These are phyloP conservation scores for Tolmerus cingulatus DNA, from an alignment of 2,888 invertebrate species.

Conservation along the genomic window DNA sequence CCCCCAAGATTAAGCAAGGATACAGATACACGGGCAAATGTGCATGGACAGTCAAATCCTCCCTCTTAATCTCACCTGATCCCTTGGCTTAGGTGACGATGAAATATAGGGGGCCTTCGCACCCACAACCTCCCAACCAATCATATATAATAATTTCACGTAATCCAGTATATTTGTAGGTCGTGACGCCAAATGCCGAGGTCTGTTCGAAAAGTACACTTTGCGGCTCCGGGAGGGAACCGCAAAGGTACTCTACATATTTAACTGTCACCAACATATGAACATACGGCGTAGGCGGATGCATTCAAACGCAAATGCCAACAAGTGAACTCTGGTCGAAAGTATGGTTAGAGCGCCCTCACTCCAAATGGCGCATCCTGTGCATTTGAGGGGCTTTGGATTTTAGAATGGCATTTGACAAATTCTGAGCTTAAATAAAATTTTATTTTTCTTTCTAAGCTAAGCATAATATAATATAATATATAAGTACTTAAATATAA, in stretches of 20 bases:
- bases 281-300: neutral
- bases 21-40: neutral
- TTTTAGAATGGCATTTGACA: neutral
- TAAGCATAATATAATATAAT: no score
- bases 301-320: neutral
- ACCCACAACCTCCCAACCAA: neutral
- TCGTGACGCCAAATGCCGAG: neutral
- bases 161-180: neutral
- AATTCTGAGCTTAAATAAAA: no score
- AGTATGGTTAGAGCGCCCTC: neutral
- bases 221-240: neutral
- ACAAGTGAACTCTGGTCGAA: neutral
- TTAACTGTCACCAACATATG: neutral
- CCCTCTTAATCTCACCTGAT: neutral
- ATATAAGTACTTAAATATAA: no score
- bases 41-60: slow-evolving; percentile 4
- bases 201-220: neutral
- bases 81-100: neutral
- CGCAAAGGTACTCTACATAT: neutral
- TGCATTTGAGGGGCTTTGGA: neutral
- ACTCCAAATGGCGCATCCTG: neutral
- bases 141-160: neutral
- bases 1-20: neutral
- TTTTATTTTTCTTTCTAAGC: no score
- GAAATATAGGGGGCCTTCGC: slow-evolving; percentile 3